Conservation (phyloP, 2,113 vertebrate species). For the Aphelocoma coerulescens region DNA sequence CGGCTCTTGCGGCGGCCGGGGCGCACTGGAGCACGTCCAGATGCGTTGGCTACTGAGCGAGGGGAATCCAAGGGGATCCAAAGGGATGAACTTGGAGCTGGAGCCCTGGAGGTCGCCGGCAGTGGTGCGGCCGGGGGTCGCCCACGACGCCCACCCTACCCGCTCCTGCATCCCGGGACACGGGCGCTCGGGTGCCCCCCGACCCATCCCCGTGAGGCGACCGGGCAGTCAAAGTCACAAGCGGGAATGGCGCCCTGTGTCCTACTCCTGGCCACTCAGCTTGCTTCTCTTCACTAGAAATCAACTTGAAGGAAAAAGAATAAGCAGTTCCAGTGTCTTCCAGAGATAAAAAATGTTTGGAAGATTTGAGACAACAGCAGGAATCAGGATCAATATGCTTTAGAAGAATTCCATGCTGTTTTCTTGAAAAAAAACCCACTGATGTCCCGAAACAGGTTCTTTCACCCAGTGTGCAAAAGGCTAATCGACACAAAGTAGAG, state of each 20-base stretch:
- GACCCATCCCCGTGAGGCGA: fast-evolving
- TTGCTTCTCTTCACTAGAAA: neutral
- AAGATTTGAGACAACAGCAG: slow-evolving; percentile 84
- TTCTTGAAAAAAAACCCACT: slow-evolving; percentile 63
- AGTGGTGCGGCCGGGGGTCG: neutral
- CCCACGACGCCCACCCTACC: neutral
- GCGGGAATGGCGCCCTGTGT: fast-evolving
- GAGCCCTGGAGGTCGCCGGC: slow-evolving; percentile 67
- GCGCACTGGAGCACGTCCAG: slow-evolving; percentile 28
- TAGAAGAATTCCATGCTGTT: slow-evolving; percentile 80
- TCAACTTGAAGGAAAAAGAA: neutral
- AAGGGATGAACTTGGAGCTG: slow-evolving; percentile 79
- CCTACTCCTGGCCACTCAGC: neutral
- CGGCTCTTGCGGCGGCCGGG: neutral
- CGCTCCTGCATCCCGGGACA: slow-evolving; percentile 69
- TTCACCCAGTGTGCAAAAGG: neutral
- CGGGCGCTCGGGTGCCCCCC: neutral
- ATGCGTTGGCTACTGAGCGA: neutral
- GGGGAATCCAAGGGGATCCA: slow-evolving; percentile 18
- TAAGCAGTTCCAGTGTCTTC: neutral
- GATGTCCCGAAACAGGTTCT: fast-evolving
- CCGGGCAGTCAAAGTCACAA: neutral
- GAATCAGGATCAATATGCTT: slow-evolving; percentile 38
- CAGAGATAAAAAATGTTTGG: slow-evolving; percentile 86
- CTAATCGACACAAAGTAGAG: neutral